These are phyloP conservation scores for Nematostella vectensis DNA, from an alignment of 92 coral and sea anemone species.

Conservation along the genomic window DNA sequence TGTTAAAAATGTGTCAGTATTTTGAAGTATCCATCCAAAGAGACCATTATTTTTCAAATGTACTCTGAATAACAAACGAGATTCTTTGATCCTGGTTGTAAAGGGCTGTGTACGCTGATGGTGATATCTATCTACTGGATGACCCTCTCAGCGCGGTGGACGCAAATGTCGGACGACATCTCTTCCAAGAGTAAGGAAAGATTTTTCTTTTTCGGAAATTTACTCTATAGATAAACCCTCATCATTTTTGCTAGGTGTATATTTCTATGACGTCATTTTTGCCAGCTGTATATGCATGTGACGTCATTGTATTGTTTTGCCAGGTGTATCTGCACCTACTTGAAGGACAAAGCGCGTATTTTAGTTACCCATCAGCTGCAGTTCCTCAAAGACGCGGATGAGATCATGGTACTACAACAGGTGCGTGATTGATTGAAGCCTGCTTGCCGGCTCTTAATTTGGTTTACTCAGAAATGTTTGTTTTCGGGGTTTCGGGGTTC, in stretches of 20 bases:
- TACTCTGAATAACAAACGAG: too few species aligned
- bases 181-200: conserved; percentile 41
- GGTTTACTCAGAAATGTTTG: too few species aligned
- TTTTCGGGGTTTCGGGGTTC: too few species aligned
- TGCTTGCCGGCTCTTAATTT: too few species aligned
- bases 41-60: too few species aligned
- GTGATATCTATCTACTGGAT: conserved; percentile 43
- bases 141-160: conserved; percentile 64
- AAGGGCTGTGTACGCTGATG: conserved; percentile 54
- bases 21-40: too few species aligned
- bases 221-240: background rate
- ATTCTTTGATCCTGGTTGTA: too few species aligned
- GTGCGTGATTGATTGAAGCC: conserved; percentile 7
- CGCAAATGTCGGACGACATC: conserved; percentile 54
- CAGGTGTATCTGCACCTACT: conserved; percentile 68
- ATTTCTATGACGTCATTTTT: too few species aligned
- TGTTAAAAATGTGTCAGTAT: too few species aligned
- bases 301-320: background rate
- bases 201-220: too few species aligned
- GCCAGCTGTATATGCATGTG: too few species aligned
- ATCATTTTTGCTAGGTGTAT: too few species aligned
- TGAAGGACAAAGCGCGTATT: conserved; percentile 54
- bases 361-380: conserved; percentile 75
- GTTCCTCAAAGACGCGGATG: conserved; percentile 54
- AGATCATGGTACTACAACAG: conserved; percentile 41